phyloP scores from a whole-genome alignment of 2,797 vertebrate species.

The Salarias fasciatus region DNA sequence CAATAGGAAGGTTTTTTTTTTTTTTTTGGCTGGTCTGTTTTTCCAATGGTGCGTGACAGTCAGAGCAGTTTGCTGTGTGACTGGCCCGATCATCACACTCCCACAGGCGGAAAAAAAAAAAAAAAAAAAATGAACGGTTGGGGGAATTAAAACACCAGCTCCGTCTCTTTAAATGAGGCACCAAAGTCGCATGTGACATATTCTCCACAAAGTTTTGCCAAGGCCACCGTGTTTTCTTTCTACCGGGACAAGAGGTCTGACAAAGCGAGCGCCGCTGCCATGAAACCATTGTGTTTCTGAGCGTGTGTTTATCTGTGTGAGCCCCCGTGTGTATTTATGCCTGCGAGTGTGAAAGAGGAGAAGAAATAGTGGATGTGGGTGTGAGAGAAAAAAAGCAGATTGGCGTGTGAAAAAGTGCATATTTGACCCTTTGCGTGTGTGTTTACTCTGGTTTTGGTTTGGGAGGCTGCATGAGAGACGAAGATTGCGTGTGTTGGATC shows the following conservation, averaged over 20 bases:
- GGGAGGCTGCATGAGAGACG: conserved; percentile 53
- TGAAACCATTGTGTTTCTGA: too few relatives aligned
- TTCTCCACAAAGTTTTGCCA: conserved; percentile 55
- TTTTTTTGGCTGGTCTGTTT: too few relatives aligned
- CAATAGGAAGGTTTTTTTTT: conserved; percentile 23
- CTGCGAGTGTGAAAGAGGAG: conserved; percentile 50
- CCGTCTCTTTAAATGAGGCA: conserved; percentile 20
- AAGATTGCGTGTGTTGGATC: conserved; percentile 68
- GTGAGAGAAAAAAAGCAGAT: conserved; percentile 27
- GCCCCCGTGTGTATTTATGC: conserved; percentile 27
- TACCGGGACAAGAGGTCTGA: too few relatives aligned
- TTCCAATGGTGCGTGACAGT: conserved; percentile 3
- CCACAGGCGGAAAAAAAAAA: background rate
- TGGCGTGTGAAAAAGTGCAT: conserved; percentile 62
- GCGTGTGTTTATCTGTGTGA: conserved; percentile 33
- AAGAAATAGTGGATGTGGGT: conserved; percentile 47
- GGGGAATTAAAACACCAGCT: conserved; percentile 34
- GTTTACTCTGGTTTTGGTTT: conserved; percentile 57
- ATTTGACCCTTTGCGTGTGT: conserved; percentile 49
- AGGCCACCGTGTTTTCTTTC: too few relatives aligned
- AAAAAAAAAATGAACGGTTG: conserved; percentile 19
- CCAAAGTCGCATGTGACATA: conserved; percentile 31
- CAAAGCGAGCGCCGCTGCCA: too few relatives aligned
- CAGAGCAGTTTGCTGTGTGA: conserved; percentile 12
- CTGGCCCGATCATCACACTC: conserved; percentile 30